Base-by-base conservation (phyloP, 2,797 vertebrate species). In the Manis javanica region DNA sequence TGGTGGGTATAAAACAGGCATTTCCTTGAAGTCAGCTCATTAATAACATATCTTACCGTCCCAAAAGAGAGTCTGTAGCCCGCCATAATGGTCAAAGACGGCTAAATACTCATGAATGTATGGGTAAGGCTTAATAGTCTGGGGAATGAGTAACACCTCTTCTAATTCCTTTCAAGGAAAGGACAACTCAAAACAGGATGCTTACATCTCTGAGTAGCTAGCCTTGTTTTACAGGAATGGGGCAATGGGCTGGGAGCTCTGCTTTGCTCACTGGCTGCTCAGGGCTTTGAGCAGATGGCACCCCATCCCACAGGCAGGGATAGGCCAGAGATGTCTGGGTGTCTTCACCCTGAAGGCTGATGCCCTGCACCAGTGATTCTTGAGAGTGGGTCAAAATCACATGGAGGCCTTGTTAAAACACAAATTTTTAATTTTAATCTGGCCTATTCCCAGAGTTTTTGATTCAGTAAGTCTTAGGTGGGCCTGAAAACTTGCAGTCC, bases 21-120 rank as follows among this genome's bases (percentile, higher is more conserved):
- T 72, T 96, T 87, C 64, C 87, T 94, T 92, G 82, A 97, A 94
- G 46, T 82, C 51, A 34, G 31, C 7, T 95, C 74, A 88, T 78
- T 92, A 81, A 53, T 93, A 91, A 81, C 57, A 71, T 92, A 77
- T 21, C 39, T 4, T 90, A 46, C 57, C 79, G 31, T 92, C 88
- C 90, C 63, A 86, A 46, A 82, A 92, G 64, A 87, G 34, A 93
- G 15, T 71, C 72, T 51, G 57, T 69, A 46, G 69, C 29, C 39
- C 31, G 9, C 63, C 46, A 4, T 71, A 39, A 78, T 24, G 8
- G 34, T 83, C 53, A 83, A 34, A 97, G 78, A 86, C 29, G 42
- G 78, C 51, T 93, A 90, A 55, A 39, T 57, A 57, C 64, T 91
- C 55, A 61, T 86, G 29, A 83, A 64, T 42, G 49, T 69, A 10